These are phyloP conservation scores for Stegana nigrithorax DNA, from an alignment of 2,888 invertebrate genomes.

Conservation along the genomic window DNA sequence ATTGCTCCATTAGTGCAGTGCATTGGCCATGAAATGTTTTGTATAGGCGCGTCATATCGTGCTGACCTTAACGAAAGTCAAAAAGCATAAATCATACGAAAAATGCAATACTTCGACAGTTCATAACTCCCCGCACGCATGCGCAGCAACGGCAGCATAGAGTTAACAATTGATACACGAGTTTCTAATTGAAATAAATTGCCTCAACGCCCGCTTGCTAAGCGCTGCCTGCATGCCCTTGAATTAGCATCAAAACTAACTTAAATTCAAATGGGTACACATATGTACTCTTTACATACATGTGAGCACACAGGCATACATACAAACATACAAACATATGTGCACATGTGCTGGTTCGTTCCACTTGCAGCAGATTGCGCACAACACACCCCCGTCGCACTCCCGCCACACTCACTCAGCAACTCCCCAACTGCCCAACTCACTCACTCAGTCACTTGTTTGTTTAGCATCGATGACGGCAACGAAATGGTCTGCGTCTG, in stretches of 20 bases:
- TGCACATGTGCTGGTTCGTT: constrained; percentile 34
- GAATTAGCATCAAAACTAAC: constrained; percentile 48
- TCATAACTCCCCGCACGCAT: no score
- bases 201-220: constrained; percentile 13
- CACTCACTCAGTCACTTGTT: no score
- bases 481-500: not conserved
- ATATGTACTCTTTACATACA: constrained; percentile 28
- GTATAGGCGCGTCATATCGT: no score
- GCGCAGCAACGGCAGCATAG: not conserved
- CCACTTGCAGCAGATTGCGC: not conserved
- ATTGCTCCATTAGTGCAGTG: no score
- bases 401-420: not conserved
- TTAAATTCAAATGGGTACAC: constrained; percentile 49
- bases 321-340: no score
- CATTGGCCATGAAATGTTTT: no score
- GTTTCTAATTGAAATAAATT: constrained; percentile 60
- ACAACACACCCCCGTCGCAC: not conserved
- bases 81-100: no score
- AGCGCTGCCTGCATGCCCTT: constrained; percentile 45
- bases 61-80: no score
- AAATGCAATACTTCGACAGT: no score
- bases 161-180: constrained; percentile 30
- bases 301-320: no score
- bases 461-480: no score
- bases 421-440: not conserved